These are phyloP conservation scores for Gymnogyps californianus DNA, from an alignment of 2,113 vertebrate genomes.

Conservation along the genomic window DNA sequence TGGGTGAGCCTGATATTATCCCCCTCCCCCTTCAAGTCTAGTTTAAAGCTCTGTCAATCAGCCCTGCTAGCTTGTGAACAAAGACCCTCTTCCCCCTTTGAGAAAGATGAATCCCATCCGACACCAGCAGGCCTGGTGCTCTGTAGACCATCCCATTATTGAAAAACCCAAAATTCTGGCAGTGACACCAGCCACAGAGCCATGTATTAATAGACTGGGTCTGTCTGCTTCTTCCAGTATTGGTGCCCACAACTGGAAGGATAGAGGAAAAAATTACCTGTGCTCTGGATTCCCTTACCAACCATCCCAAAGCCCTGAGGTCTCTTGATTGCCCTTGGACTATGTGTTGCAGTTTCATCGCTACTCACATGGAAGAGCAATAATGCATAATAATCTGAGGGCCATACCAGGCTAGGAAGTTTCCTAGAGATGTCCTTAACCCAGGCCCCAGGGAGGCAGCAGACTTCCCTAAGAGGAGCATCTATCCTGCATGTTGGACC, in stretches of 20 bases:
- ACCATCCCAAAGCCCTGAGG: background rate
- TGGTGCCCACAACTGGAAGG: too few relatives aligned
- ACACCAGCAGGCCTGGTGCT: too few relatives aligned
- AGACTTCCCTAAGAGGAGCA: background rate
- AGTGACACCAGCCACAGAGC: too few relatives aligned
- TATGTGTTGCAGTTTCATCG: rapidly evolving
- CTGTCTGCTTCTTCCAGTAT: too few relatives aligned
- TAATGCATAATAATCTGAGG: background rate
- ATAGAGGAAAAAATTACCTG: too few relatives aligned
- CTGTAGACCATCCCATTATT: too few relatives aligned
- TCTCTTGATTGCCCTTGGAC: background rate
- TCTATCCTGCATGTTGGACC: background rate
- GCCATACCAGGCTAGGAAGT: background rate
- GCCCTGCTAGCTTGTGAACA: too few relatives aligned
- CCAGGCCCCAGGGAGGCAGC: background rate
- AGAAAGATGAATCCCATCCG: too few relatives aligned
- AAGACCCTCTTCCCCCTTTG: too few relatives aligned
- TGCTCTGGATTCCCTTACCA: background rate
- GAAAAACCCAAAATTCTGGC: too few relatives aligned
- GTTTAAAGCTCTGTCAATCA: background rate
- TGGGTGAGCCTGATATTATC: background rate
- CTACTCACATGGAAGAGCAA: background rate
- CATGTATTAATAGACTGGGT: too few relatives aligned
- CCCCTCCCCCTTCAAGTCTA: background rate
- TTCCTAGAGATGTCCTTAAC: background rate